Conservation (phyloP, 2,888 invertebrate genomes). For the Sinotaia quadrata region DNA sequence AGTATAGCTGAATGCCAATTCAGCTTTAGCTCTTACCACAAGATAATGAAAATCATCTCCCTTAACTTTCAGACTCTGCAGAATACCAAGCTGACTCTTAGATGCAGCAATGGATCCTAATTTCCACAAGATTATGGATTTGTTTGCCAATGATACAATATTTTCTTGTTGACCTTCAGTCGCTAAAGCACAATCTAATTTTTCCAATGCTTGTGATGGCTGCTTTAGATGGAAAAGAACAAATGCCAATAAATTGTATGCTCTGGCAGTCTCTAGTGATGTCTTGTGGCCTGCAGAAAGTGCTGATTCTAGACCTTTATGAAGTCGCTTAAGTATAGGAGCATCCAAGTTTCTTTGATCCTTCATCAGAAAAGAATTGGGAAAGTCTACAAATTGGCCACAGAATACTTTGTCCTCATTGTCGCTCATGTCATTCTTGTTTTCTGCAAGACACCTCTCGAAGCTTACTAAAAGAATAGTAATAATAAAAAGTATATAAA, state of each 20-base stretch:
- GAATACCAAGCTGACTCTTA: background rate
- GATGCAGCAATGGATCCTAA: background rate
- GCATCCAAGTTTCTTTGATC: background rate
- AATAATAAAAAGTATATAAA: too few species aligned
- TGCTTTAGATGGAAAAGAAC: background rate
- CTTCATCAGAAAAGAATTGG: too few species aligned
- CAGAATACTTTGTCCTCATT: too few species aligned
- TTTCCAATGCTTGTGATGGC: background rate
- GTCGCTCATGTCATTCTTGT: too few species aligned
- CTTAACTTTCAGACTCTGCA: background rate
- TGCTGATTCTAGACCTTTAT: background rate
- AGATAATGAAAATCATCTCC: background rate
- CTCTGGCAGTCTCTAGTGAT: background rate
- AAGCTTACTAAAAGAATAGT: too few species aligned
- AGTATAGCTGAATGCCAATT: background rate
- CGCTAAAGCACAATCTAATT: background rate
- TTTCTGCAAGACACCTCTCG: too few species aligned
- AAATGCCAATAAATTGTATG: constrained; percentile 4
- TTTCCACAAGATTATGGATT: constrained; percentile 9
- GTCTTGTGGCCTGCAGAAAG: constrained; percentile 13
- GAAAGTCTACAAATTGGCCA: too few species aligned
- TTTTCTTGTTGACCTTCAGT: constrained; percentile 4
- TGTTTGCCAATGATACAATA: constrained; percentile 17
- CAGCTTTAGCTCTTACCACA: background rate
- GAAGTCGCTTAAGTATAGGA: background rate